Percentiles rank a stretch among this genome's conserved stretches.
Conservation (phyloP, 2,113 vertebrate species). For the Lipophrys pholis region DNA sequence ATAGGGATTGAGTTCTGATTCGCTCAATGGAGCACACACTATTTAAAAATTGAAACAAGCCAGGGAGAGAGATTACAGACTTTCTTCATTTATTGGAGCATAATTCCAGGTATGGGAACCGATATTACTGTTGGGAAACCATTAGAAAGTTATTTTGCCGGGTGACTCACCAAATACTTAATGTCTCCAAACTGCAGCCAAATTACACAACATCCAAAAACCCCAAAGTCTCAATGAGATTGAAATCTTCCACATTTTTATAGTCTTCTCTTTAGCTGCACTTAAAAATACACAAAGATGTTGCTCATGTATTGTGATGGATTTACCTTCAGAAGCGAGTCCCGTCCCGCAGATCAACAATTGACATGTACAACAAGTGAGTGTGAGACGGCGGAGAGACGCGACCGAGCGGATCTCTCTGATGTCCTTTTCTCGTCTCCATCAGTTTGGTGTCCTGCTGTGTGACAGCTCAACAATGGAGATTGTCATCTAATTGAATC, state of each 20-base stretch:
- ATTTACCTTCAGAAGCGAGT: not conserved
- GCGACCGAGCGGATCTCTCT: constrained; percentile 24
- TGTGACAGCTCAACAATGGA: constrained; percentile 56
- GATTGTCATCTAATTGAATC: constrained; percentile 31
- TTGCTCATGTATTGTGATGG: too few species aligned
- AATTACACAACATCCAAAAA: not conserved
- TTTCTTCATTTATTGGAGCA: too few species aligned
- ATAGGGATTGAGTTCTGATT: too few species aligned
- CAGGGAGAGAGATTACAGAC: too few species aligned
- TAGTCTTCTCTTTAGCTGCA: too few species aligned
- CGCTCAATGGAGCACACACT: too few species aligned
- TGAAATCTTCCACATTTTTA: not conserved
- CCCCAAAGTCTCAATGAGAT: not conserved
- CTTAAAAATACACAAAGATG: too few species aligned
- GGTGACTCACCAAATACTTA: not conserved
- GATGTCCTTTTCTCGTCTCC: constrained; percentile 39
- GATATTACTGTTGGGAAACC: too few species aligned
- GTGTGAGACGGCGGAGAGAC: constrained; percentile 16
- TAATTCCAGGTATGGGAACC: too few species aligned
- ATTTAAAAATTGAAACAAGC: too few species aligned
- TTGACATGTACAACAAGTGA: constrained; percentile 4
- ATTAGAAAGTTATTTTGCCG: too few species aligned
- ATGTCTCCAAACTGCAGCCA: constrained; percentile 5
- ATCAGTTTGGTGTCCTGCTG: constrained; percentile 45
- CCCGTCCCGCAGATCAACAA: constrained; percentile 9